Conservation (phyloP, 2,888 invertebrate genomes). For the Myopa tessellatipennis region DNA sequence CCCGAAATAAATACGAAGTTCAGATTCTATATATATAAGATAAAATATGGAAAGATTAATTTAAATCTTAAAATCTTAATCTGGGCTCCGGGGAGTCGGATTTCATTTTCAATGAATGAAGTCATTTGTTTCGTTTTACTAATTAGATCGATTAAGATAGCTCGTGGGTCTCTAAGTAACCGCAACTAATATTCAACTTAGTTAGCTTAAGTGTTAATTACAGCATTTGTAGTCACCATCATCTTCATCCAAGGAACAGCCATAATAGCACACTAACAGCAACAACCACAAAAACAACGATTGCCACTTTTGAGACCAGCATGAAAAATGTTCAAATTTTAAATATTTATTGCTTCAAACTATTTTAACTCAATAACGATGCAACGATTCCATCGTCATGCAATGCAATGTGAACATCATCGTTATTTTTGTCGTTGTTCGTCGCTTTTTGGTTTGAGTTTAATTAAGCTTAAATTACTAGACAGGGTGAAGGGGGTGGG, state of each 20-base stretch:
- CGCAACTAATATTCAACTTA: neutral
- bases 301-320: conserved; percentile 5
- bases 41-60: no score
- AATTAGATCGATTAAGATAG: neutral
- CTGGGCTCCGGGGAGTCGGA: no score
- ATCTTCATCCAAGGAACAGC: neutral
- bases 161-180: neutral
- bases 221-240: neutral
- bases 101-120: neutral
- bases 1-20: no score
- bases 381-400: neutral
- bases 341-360: conserved; percentile 6
- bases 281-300: conserved; percentile 2
- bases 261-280: neutral
- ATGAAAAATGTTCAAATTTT: conserved; percentile 19
- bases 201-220: conserved; percentile 2
- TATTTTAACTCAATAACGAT: neutral
- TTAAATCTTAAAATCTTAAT: no score
- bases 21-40: no score
- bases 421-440: neutral
- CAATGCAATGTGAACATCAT: neutral
- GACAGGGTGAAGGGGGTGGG: neutral
- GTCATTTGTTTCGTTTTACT: neutral
- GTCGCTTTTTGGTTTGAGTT: conserved; percentile 24
- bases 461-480: conserved; percentile 23